A percentile compares a stretch with the other conserved stretches of the same genome.
These are phyloP conservation scores for Galerucella calmariensis DNA, from an alignment of 2,888 invertebrate genomes.

Conservation along the genomic window DNA sequence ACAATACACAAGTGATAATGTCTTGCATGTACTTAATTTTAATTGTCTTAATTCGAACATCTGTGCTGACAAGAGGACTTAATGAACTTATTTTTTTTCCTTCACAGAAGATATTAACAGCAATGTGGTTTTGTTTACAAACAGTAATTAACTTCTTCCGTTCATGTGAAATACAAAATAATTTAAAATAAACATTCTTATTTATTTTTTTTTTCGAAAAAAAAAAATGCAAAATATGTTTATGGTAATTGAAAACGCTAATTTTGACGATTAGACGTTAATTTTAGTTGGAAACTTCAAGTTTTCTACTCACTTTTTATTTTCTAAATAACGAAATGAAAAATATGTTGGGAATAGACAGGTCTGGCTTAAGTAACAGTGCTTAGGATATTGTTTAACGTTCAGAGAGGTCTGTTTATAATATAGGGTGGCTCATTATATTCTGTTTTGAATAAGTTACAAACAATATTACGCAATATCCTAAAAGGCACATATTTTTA, in stretches of 20 bases:
- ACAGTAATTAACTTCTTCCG: background rate
- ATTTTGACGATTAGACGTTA: background rate
- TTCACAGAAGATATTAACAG: background rate
- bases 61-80: background rate
- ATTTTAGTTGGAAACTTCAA: too few species aligned
- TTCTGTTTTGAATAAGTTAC: too few species aligned
- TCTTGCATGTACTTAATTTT: background rate
- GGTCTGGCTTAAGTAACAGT: too few species aligned
- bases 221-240: background rate
- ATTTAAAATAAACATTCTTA: background rate
- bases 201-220: background rate
- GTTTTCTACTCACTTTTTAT: too few species aligned
- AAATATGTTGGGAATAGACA: too few species aligned
- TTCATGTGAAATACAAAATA: background rate
- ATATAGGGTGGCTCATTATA: too few species aligned
- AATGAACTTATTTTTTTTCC: background rate
- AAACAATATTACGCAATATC: too few species aligned
- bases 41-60: slow-evolving; percentile 3
- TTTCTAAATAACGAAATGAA: too few species aligned
- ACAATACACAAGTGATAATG: background rate
- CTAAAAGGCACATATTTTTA: too few species aligned
- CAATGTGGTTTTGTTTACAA: background rate
- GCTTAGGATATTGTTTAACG: too few species aligned
- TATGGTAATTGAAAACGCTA: background rate
- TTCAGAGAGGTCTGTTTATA: too few species aligned